These are phyloP conservation scores for Mongoloraphidia duomilia DNA, from an alignment of 2,888 invertebrate genomes.

Conservation along the genomic window DNA sequence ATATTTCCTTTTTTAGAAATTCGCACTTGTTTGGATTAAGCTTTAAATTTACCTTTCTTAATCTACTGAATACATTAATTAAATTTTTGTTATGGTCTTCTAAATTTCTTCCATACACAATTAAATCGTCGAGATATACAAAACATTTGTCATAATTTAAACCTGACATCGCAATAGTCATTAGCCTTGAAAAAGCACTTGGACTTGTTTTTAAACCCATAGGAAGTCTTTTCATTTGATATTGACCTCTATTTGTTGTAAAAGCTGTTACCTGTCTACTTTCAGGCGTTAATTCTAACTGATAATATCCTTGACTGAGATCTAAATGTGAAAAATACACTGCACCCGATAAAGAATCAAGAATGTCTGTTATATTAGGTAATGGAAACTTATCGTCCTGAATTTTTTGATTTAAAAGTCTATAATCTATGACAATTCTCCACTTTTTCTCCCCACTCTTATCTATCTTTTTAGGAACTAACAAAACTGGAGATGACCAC, in stretches of 20 bases:
- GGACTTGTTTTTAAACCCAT: constrained; percentile 18
- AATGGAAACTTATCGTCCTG: too few relatives aligned
- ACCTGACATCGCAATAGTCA: constrained; percentile 16
- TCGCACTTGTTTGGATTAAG: constrained; percentile 15
- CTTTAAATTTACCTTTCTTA: constrained; percentile 13
- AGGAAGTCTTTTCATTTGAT: constrained; percentile 16
- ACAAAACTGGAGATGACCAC: too few relatives aligned
- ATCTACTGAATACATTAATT: constrained; percentile 10
- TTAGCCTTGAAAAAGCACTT: constrained; percentile 16
- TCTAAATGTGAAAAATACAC: too few relatives aligned
- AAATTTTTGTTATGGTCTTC: constrained; percentile 13
- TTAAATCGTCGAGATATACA: constrained; percentile 13
- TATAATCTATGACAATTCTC: too few relatives aligned
- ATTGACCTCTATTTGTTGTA: constrained; percentile 14
- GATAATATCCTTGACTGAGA: too few relatives aligned
- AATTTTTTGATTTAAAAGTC: too few relatives aligned
- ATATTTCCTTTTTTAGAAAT: constrained; percentile 13
- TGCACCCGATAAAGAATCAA: too few relatives aligned
- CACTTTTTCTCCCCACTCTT: too few relatives aligned
- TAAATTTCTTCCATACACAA: constrained; percentile 15
- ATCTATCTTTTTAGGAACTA: too few relatives aligned
- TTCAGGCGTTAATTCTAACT: too few relatives aligned
- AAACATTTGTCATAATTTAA: constrained; percentile 15
- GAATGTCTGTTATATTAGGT: too few relatives aligned
- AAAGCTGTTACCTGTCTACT: background rate